Base-by-base conservation (phyloP, 1,140 invertebrate genomes). In the Ctenoplectra terminalis region DNA sequence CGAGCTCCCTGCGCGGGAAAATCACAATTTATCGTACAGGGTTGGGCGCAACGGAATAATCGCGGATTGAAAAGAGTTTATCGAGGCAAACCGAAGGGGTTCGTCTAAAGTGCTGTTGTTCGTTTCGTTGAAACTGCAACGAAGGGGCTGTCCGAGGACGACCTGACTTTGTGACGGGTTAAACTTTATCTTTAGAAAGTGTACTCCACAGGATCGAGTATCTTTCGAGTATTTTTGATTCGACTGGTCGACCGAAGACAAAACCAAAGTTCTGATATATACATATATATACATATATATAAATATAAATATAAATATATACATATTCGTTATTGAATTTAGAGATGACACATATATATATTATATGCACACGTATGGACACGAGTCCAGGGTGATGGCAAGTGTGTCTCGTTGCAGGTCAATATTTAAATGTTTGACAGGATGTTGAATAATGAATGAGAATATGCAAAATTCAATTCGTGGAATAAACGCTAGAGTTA, bases 261-360 rank as follows among this genome's bases (percentile, higher is more conserved):
- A 82, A 84, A 87, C 82, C 80, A 87, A 87, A 87, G 86, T 87
- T 87, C 85, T 87, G 86, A 87, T 87, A 87, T 86, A 87, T 69
- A 84, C 54, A 75, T 54, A 74, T 61, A 84, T 56, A 83, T 46
- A 82, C 56, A 81, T 15, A 40, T 64, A 64, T 80, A 74, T 72
- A 79, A 54, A 56, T 48, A 82, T 8, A 82, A 37, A 84, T 43
- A 82, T 64, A 78, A n/a, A n/a, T 9, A 78, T 43, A 78, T 64
- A 83, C 60, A 82, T 82, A 83, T 83, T 76, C 69, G 50, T 69
- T 76, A 72, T 70, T 40, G 15, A 73, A 63, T 73, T 73, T 80
- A 80, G 69, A 72, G 23, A 52, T 43, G 29, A 73, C 1, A 23
- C 29, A 75, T 40, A 64, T 31, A 46, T 43, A 37, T 26, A 52